These are phyloP conservation scores for Cryptus armator DNA, from an alignment of 2,888 invertebrate species.

Conservation along the genomic window DNA sequence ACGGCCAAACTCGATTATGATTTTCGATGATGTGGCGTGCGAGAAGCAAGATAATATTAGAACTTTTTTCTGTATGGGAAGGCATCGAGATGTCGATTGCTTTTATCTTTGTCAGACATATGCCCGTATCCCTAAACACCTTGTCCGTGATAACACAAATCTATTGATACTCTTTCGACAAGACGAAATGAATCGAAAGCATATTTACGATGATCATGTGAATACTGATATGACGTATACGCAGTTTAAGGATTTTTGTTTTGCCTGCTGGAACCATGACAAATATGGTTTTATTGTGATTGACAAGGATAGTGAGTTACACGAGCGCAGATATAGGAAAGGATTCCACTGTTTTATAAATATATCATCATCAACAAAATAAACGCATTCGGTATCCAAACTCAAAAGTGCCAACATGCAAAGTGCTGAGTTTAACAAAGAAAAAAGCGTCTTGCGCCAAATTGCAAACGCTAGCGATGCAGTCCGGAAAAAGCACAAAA, in stretches of 20 bases:
- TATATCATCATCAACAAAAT: constrained; percentile 7
- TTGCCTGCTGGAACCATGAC: constrained; percentile 69
- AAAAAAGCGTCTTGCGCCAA: constrained; percentile 49
- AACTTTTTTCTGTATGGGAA: too few relatives aligned
- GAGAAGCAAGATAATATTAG: too few relatives aligned
- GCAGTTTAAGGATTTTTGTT: constrained; percentile 68
- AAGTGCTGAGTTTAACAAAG: constrained; percentile 11
- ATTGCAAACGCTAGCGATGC: constrained; percentile 65
- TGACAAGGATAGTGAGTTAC: constrained; percentile 4
- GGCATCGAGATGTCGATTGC: constrained; percentile 58
- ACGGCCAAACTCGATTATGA: background rate
- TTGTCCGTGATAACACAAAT: constrained; percentile 71
- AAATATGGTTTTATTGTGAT: constrained; percentile 70
- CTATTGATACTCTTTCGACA: constrained; percentile 70
- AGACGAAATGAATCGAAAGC: constrained; percentile 72
- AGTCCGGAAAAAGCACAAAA: constrained; percentile 61
- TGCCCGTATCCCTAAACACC: constrained; percentile 71
- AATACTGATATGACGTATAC: constrained; percentile 70
- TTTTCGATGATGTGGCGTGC: too few relatives aligned
- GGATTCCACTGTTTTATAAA: constrained; percentile 68
- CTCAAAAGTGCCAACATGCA: constrained; percentile 42
- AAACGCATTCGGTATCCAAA: constrained; percentile 27
- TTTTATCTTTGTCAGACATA: constrained; percentile 73
- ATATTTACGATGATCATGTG: constrained; percentile 72
- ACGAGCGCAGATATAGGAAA: constrained; percentile 68